Evolutionary conservation across 2,888 invertebrate genomes (phyloP).

Genomic region (Rhimphoctona megacephalus): DNA sequence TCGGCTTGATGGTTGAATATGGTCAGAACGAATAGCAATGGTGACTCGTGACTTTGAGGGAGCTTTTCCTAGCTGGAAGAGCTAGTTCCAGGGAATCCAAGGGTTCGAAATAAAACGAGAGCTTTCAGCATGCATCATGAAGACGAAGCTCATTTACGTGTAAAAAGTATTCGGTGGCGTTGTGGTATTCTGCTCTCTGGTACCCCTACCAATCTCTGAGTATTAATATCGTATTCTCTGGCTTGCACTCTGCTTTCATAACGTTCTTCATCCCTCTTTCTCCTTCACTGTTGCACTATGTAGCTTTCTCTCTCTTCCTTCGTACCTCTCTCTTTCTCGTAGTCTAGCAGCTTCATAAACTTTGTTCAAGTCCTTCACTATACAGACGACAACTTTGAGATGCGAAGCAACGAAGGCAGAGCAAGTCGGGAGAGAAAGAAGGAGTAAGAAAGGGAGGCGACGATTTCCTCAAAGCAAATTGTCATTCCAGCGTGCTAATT

Average conservation of each 20-base stretch:
- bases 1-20: background rate
- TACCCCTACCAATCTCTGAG: slow-evolving; percentile 3
- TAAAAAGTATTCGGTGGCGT: slow-evolving; percentile 59
- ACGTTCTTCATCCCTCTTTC: slow-evolving; percentile 18
- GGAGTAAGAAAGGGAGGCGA: slow-evolving; percentile 30
- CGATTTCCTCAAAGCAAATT: slow-evolving; percentile 72
- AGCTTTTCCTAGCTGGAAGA: background rate
- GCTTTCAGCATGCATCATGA: slow-evolving; percentile 42
- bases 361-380: slow-evolving; percentile 54
- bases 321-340: slow-evolving; percentile 29
- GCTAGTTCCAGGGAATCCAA: background rate
- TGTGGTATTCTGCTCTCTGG: slow-evolving; percentile 14
- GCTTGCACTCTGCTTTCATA: slow-evolving; percentile 36
- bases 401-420: slow-evolving; percentile 10
- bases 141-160: slow-evolving; percentile 62
- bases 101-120: slow-evolving; percentile 3
- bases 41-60: background rate
- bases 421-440: background rate
- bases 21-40: background rate
- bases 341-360: slow-evolving; percentile 40
- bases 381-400: slow-evolving; percentile 52
- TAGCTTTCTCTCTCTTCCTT: slow-evolving; percentile 3
- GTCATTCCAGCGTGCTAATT: slow-evolving; percentile 71
- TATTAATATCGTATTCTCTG: slow-evolving; percentile 53
- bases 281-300: slow-evolving; percentile 39